Evolutionary conservation across 2,113 vertebrate species (phyloP).

Genomic region (Casuarius casuarius): DNA sequence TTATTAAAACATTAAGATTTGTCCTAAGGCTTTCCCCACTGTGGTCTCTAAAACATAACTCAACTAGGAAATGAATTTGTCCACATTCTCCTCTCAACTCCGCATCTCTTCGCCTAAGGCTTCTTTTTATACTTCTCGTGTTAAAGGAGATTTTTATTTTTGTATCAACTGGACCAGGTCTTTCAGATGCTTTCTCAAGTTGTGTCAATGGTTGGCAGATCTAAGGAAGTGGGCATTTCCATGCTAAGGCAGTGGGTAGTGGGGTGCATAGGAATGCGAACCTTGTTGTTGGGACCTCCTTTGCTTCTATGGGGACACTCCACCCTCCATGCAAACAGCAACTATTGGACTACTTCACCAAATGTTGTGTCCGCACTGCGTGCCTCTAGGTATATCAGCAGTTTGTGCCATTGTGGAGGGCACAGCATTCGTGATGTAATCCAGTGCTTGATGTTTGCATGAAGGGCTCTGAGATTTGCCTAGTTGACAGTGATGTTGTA

Average conservation of each 20-base stretch:
- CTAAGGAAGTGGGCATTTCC: background rate
- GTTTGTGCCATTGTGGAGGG: background rate
- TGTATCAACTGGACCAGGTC: background rate
- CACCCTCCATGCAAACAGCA: rapidly evolving
- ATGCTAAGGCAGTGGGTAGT: background rate
- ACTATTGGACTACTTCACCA: background rate
- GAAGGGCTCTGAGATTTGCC: background rate
- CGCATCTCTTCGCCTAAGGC: too few relatives aligned
- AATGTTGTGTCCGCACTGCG: rapidly evolving
- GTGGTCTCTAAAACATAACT: too few relatives aligned
- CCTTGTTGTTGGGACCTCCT: background rate
- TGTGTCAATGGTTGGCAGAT: background rate
- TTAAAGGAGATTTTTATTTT: background rate
- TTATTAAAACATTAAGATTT: background rate
- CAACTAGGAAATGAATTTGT: too few relatives aligned
- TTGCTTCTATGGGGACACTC: background rate
- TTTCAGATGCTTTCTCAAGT: background rate
- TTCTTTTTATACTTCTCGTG: too few relatives aligned
- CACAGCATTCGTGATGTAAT: background rate
- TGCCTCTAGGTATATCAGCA: background rate
- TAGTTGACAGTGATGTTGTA: background rate
- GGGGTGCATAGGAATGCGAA: background rate
- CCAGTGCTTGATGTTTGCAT: background rate
- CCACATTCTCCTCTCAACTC: too few relatives aligned
- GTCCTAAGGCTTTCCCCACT: background rate